Evolutionary conservation across 2,888 invertebrate genomes (phyloP), one percentile per base, ranked within the genome.

Genomic region (Celastrina argiolus): DNA sequence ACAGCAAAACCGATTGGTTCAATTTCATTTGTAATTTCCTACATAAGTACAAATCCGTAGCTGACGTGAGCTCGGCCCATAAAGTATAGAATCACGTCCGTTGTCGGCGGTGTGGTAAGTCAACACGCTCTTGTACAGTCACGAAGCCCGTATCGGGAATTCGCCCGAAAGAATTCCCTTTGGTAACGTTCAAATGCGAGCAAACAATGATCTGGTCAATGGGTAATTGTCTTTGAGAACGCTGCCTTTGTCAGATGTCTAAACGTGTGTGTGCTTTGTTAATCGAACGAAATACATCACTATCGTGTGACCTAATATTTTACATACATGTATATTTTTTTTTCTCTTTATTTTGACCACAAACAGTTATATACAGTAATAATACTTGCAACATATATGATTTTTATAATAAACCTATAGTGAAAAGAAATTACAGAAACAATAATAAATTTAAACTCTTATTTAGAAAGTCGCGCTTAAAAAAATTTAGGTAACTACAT

Each of bases 131-230:
- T 73, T 68, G 70, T 72, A 67, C 70, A 81, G 82, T 82, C 81
- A 82, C 80, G 81, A 81, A 80, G 69, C 68, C 72, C 73, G 81
- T 81, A 83, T 82, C 77, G 81, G 78, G 78, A 82, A 84, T 82
- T 78, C 73, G 79, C 76, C 81, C 80, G 83, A 83, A 87, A 83
- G 83, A 82, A 82, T 79, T 79, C 75, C 71, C 71, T 74, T 76
- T 76, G 73, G 75, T 72, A 75, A 70, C 68, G 73, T 73, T 68
- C 67, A 72, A 74, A 74, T 73, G 76, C 72, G 77, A 75, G 76
- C 77, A 78, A 80, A 80, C 75, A 77, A 70, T 73, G 71, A 72
- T 74, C 73, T 70, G 67, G 59, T 64, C 65, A 68, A 58, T 63
- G 67, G 64, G 78, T 76, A 81, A 82, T 79, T 79, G 78, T 80